Evolutionary conservation across 2,888 invertebrate species (phyloP).

Genomic region (Xylota segnis): DNA sequence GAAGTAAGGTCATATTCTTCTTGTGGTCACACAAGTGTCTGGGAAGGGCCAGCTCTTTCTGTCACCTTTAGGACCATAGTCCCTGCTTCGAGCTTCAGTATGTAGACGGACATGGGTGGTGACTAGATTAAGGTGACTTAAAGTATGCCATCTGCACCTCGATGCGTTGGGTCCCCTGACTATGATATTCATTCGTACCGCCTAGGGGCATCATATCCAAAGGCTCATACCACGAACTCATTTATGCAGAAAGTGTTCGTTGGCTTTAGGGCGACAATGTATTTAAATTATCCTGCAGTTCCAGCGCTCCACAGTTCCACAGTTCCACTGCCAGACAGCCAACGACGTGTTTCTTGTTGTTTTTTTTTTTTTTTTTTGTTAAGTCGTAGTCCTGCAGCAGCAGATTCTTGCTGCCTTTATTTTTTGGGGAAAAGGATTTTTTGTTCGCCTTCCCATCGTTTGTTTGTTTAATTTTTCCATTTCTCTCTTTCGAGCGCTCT

Average conservation of each 20-base stretch:
- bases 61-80: no score
- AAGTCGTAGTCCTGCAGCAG: slow-evolving; percentile 29
- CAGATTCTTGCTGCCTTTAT: slow-evolving; percentile 16
- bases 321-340: slow-evolving; percentile 17
- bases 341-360: slow-evolving; percentile 14
- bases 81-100: no score
- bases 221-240: background rate
- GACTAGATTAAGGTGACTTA: no score
- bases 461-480: slow-evolving; percentile 54
- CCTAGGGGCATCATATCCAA: background rate
- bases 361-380: slow-evolving; percentile 24
- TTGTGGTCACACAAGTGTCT: no score
- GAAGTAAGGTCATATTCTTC: no score
- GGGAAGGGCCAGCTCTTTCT: no score
- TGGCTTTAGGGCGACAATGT: slow-evolving; percentile 59
- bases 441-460: slow-evolving; percentile 20
- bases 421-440: background rate
- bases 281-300: slow-evolving; percentile 50
- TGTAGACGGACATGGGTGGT: no score
- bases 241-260: slow-evolving; percentile 50
- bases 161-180: no score
- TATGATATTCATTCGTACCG: no score
- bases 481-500: background rate
- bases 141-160: no score
- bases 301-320: background rate